Conservation (phyloP, 2,797 vertebrate species). For the Loris lydekkerianus region DNA sequence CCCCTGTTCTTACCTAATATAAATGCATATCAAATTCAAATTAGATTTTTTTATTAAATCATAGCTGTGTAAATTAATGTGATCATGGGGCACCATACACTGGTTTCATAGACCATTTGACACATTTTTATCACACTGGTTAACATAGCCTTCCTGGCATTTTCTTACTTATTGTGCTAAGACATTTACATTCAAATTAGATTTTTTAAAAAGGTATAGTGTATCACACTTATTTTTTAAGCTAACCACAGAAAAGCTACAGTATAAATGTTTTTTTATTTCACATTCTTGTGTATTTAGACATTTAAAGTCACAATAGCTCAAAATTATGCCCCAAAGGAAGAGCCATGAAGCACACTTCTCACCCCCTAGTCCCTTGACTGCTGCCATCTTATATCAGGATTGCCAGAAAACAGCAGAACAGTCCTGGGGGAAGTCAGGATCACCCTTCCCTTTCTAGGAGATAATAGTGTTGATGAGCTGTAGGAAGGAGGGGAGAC, state of each 20-base stretch:
- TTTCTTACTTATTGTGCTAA: too few relatives aligned
- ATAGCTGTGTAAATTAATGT: too few relatives aligned
- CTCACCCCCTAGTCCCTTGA: too few relatives aligned
- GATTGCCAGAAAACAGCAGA: neutral
- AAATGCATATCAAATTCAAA: constrained; percentile 29
- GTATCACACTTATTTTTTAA: constrained; percentile 2
- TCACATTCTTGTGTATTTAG: constrained; percentile 38
- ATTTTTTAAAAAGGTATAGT: constrained; percentile 26
- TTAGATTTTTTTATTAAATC: neutral
- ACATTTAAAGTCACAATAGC: constrained; percentile 61
- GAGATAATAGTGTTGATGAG: neutral
- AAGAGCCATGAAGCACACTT: neutral
- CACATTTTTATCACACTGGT: too few relatives aligned
- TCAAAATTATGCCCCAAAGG: constrained; percentile 34
- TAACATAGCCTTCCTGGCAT: too few relatives aligned
- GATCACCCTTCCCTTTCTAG: neutral
- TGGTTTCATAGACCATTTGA: too few relatives aligned
- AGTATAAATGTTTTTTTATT: constrained; percentile 51
- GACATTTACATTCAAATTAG: neutral
- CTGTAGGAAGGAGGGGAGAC: neutral
- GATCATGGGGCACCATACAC: too few relatives aligned
- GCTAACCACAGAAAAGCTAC: constrained; percentile 29
- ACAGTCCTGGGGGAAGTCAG: neutral
- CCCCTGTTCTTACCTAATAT: neutral
- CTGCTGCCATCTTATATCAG: neutral